Percentiles rank a stretch among this genome's conserved stretches.
Evolutionary conservation across 2,797 vertebrate genomes (phyloP).

Genomic region (Pseudochirops cupreus): DNA sequence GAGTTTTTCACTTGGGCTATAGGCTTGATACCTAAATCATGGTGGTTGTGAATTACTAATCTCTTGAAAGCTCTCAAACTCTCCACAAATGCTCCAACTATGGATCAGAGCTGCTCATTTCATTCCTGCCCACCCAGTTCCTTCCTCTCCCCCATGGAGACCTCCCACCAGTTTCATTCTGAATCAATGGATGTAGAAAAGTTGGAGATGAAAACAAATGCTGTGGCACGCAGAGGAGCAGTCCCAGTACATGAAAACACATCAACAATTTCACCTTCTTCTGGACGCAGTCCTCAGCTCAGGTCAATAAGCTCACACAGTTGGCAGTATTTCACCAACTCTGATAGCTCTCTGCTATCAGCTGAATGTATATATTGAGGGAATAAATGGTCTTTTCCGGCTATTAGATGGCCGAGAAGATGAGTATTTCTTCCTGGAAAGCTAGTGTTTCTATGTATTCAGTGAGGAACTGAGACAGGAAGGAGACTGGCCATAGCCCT

Average conservation of each 20-base stretch:
- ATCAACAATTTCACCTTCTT: conserved; percentile 67
- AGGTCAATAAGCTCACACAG: conserved; percentile 66
- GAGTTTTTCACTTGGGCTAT: not conserved
- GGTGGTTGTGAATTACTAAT: conserved; percentile 57
- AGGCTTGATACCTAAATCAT: conserved; percentile 35
- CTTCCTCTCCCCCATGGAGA: not conserved
- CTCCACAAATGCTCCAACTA: conserved; percentile 56
- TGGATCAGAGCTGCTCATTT: conserved; percentile 57
- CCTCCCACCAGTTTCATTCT: conserved; percentile 38
- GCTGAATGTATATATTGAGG: not conserved
- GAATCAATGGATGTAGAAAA: conserved; percentile 78
- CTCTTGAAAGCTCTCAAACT: conserved; percentile 65
- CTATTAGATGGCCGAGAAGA: not conserved
- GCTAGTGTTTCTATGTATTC: not conserved
- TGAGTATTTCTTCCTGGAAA: rapidly evolving
- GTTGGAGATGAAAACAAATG: conserved; percentile 78
- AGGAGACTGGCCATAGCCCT: not conserved
- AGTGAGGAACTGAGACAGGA: not conserved
- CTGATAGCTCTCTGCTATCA: conserved; percentile 23
- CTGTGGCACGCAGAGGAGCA: conserved; percentile 60
- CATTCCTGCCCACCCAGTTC: not conserved
- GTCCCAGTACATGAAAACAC: conserved; percentile 57
- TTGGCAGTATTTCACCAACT: conserved; percentile 52
- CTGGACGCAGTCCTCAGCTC: conserved; percentile 40
- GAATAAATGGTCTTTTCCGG: not conserved